phyloP scores from a whole-genome alignment of 2,113 vertebrate genomes.

The Proteles cristata region DNA sequence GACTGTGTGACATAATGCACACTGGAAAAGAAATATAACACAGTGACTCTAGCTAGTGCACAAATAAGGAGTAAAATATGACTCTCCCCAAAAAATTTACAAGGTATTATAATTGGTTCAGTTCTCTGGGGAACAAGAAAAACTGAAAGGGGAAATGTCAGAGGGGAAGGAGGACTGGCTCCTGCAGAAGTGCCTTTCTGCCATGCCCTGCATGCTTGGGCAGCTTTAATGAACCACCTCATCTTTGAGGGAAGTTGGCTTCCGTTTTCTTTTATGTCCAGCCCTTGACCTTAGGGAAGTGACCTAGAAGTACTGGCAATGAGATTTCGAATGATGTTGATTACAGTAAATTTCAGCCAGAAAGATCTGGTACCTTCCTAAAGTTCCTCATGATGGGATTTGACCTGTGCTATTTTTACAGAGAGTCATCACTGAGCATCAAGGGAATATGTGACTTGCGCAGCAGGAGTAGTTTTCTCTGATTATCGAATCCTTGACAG shows the following conservation, averaged over 20 bases:
- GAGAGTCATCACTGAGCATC: constrained; percentile 27
- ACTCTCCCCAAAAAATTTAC: constrained; percentile 12
- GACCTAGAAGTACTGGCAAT: constrained; percentile 58
- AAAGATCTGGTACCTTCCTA: constrained; percentile 44
- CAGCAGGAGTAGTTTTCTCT: constrained; percentile 41
- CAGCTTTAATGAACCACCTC: constrained; percentile 44
- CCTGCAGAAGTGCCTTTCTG: not conserved
- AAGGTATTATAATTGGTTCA: constrained; percentile 20
- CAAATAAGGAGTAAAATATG: constrained; percentile 32
- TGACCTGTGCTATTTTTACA: constrained; percentile 61
- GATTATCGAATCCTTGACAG: constrained; percentile 46
- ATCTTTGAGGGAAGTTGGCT: not conserved
- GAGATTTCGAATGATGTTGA: constrained; percentile 48
- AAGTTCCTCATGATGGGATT: not conserved
- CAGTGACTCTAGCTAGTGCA: not conserved
- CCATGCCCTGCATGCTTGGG: constrained; percentile 22
- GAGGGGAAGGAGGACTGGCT: not conserved
- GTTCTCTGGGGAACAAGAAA: constrained; percentile 10
- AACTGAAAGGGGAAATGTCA: not conserved
- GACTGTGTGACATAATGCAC: not conserved
- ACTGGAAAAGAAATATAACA: constrained; percentile 9
- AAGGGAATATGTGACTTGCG: constrained; percentile 4
- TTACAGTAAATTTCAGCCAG: constrained; percentile 47
- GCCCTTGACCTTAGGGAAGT: constrained; percentile 62
- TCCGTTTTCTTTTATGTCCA: constrained; percentile 50